Base-by-base conservation (phyloP, 2,113 vertebrate species). In the Nothobranchius kuhntae region DNA sequence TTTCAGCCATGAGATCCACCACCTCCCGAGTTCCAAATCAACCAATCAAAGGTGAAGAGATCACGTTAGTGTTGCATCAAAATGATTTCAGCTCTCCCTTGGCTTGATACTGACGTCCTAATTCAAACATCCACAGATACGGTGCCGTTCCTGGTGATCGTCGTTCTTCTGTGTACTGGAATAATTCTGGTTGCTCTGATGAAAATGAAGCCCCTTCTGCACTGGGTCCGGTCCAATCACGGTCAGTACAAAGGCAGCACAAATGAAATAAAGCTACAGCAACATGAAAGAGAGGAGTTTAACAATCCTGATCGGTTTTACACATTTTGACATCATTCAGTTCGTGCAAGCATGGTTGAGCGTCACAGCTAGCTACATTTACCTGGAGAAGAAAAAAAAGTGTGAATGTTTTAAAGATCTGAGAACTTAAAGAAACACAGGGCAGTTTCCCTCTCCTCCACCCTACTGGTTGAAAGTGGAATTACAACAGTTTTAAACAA, bases 131-230 rank as follows among this genome's bases (percentile, higher is more conserved):
- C 9, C 68, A 51, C 85, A 92, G 91, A 89, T 13, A 76, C 61
- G 0, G 53, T 24, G 45, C 85, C 83, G 87, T 69, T 84, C 57
- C 68, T 83, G 73, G 80, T 88, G 56, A 81, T 87, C 47, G 76
- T 80, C 53, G 46, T 13, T 61, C 64, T 88, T 47, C 73, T 91
- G 65, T 81, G 53, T 78, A 17, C 57, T 30, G 75, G 36, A 66
- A 30, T 82, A 45, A 50, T 66, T 45, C 10, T 90, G 4, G 30
- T 71, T 68, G 24, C 85, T 53, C 8, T 61, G 47, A 65, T 77
- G 56, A 89, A 83, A 75, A 59, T 77, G 44, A 74, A 82, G 50
- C 51, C 65, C 24, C 24, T 77, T 71, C 68, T 78, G 48, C 57
- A 13, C 54, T 86, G 88, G 86, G 67, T 87, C 73, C 61, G 57